Conservation (phyloP, 2,113 vertebrate species). For the Platysteira castanea region DNA sequence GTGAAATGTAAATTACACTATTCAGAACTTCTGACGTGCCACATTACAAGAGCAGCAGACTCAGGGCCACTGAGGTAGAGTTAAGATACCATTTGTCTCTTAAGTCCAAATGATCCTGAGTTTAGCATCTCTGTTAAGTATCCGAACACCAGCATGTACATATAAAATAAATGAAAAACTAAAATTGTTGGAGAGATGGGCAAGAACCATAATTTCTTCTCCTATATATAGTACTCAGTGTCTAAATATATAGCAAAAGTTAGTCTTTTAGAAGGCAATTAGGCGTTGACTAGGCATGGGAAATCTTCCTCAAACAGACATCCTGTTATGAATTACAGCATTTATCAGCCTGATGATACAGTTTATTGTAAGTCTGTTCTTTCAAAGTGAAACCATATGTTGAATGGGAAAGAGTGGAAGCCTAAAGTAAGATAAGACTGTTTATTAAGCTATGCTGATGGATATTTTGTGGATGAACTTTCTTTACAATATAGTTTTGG, state of each 20-base stretch:
- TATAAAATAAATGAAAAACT: neutral
- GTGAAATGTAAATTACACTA: neutral
- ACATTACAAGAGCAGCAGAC: neutral
- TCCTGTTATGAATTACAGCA: neutral
- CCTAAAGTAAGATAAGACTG: conserved; percentile 26
- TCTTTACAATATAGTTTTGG: neutral
- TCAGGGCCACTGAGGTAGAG: neutral
- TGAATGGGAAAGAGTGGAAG: conserved; percentile 1
- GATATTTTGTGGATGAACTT: conserved; percentile 12
- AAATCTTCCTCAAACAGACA: neutral
- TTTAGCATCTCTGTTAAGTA: neutral
- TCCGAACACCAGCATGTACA: neutral
- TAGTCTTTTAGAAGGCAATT: neutral
- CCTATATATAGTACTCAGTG: neutral
- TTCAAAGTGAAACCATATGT: conserved; percentile 55
- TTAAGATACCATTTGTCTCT: neutral
- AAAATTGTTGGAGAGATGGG: neutral
- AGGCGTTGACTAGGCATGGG: neutral
- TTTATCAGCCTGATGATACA: conserved; percentile 29
- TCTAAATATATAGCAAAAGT: neutral
- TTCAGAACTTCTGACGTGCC: neutral
- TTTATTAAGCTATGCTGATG: neutral
- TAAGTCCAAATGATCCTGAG: neutral
- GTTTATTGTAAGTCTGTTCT: conserved; percentile 25
- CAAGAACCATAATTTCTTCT: neutral